Evolutionary conservation across 2,113 vertebrate genomes (phyloP), one percentile per base, ranked within the genome.

Genomic region (Chaetura pelagica): DNA sequence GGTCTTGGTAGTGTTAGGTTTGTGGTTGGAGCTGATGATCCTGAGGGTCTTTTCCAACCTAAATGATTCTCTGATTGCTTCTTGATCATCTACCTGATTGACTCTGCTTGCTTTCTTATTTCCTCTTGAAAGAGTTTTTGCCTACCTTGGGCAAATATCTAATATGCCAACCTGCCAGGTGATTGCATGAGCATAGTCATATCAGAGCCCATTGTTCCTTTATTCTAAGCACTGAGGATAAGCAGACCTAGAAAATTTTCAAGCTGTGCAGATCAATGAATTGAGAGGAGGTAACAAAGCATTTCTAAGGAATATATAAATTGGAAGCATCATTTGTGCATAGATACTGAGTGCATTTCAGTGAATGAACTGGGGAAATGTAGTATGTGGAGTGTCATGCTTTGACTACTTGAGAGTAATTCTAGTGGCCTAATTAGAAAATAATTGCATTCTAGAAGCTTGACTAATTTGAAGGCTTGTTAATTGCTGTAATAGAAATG

Each of bases 21-120:
- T 29, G 46, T 0, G 1, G 19, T 52, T 79, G 46, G 22, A 52
- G 6, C 61, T 1, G 1, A 8, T 35, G 52, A 61, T 46, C 4
- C 48, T 59, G n/a, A 13, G 4, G 46, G 18, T 68, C 38, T 67
- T 75, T 81, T 63, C 30, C 19, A 63, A 13, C 7, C 2, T 57
- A 63, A 57, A 63, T n/a, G 16, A 21, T 82, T 54, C 22, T 51
- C 30, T 54, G 24, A 38, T 35, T 71, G 29, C 15, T 58, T 66
- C 38, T 54, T 74, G 52, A 30, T 71, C 24, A 32, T 8, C 29
- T 74, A 42, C 20, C 34, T 61, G 30, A 38, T 16, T 44, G 38
- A 27, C 49, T 80, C 42, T 46, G 9, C 14, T 8, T 0, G 0
- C 27, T 71, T 84, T 49, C 38, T 61, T 61, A 55, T 51, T 85